These are phyloP conservation scores for Etheostoma nigrum DNA, from an alignment of 2,797 vertebrate species.

Conservation along the genomic window DNA sequence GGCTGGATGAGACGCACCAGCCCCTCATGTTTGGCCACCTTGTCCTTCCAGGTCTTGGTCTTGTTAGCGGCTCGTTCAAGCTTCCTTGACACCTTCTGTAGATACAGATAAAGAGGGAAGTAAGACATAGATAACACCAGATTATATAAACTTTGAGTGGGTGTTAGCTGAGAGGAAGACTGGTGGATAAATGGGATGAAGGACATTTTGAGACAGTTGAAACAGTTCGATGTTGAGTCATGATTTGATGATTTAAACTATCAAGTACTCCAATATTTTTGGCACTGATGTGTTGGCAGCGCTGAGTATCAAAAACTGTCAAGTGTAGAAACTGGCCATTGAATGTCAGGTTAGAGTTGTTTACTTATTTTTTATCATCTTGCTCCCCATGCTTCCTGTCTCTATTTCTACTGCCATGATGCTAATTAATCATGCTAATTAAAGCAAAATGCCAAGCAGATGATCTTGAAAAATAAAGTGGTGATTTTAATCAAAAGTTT, in stretches of 20 bases:
- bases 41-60: slow-evolving; percentile 95
- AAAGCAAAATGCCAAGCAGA: not conserved
- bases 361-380: not conserved
- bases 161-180: not conserved
- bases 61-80: slow-evolving; percentile 89
- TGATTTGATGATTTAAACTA: not conserved
- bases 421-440: not conserved
- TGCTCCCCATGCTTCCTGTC: not conserved
- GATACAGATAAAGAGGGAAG: not conserved
- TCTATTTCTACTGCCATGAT: not conserved
- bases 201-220: not conserved
- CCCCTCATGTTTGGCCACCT: slow-evolving; percentile 93
- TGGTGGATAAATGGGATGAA: not conserved
- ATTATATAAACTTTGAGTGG: not conserved
- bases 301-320: not conserved
- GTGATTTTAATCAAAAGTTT: not conserved
- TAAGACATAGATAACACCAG: not conserved
- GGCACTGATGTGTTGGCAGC: not conserved
- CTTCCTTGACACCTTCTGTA: slow-evolving; percentile 91
- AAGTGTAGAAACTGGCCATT: not conserved
- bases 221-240: not conserved
- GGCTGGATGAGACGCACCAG: slow-evolving; percentile 94
- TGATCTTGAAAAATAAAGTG: not conserved
- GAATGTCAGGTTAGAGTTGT: not conserved
- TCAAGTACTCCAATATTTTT: not conserved